Conservation (phyloP, 1,140 invertebrate species). For the Drosophila jambulina region DNA sequence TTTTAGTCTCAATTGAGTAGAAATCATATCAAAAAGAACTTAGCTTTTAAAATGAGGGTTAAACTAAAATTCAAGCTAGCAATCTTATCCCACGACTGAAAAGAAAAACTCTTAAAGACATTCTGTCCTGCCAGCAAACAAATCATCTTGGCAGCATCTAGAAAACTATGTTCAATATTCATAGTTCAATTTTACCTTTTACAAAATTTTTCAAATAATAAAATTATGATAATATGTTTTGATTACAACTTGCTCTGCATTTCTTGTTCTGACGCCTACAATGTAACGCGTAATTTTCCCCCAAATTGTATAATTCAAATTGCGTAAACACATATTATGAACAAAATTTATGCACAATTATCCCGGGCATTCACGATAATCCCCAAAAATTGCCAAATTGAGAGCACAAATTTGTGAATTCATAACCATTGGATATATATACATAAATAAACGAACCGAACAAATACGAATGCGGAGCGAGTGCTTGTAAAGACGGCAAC, state of each 20-base stretch:
- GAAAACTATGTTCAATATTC: too few relatives aligned
- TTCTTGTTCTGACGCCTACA: background rate
- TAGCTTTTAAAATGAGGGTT: too few relatives aligned
- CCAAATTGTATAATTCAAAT: slow-evolving; percentile 15
- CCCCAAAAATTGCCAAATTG: slow-evolving; percentile 30
- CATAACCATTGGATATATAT: slow-evolving; percentile 22
- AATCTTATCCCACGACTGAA: too few relatives aligned
- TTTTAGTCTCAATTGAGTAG: background rate
- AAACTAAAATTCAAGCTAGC: too few relatives aligned
- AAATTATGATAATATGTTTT: background rate
- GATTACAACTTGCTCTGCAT: background rate
- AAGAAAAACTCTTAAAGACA: too few relatives aligned
- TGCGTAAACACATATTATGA: slow-evolving; percentile 28
- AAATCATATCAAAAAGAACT: background rate
- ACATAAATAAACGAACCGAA: slow-evolving; percentile 44
- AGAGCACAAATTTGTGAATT: slow-evolving; percentile 27
- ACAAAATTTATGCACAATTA: slow-evolving; percentile 38
- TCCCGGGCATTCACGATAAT: slow-evolving; percentile 29
- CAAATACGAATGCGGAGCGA: slow-evolving; percentile 8
- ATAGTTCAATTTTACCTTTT: too few relatives aligned
- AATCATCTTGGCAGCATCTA: too few relatives aligned
- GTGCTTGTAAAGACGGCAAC: slow-evolving; percentile 35
- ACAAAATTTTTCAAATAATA: background rate
- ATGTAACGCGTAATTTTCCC: background rate
- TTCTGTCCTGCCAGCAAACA: too few relatives aligned